Evolutionary conservation across 2,113 vertebrate genomes (phyloP), one percentile per base, ranked within the genome.

Genomic region (Scomber colias): DNA sequence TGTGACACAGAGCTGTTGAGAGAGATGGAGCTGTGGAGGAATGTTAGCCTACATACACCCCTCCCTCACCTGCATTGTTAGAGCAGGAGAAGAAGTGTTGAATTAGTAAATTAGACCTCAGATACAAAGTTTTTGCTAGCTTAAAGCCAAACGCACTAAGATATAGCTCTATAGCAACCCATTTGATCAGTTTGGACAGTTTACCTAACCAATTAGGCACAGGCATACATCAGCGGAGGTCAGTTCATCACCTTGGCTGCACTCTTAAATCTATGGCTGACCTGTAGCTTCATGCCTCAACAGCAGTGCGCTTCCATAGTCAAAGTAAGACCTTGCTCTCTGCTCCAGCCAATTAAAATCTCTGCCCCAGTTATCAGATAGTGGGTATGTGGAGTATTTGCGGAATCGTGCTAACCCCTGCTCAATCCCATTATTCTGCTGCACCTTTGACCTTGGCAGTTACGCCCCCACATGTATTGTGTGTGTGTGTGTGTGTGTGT

Each of bases 341-440:
- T 44, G 16, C 63, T 82, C 21, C 7, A 12, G 60, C 87, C 66
- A 87, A 90, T 89, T 84, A 86, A 76, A 85, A 75, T 60, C 69
- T 71, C 40, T 71, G 54, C 56, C 46, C 57, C 77, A 65, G 57
- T 84, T 79, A 85, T 75, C 59, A 66, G 62, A 76, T 63, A 21
- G 17, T 19, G 60, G 62, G 64, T 48, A 77, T 89, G 82, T 71
- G 40, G 48, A 82, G 74, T 68, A 81, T 84, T 74, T 85, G 60
- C 65, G 56, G 31, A 73, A 81, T 56, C 15, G 57, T 24, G 30
- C n/a, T 84, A 45, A 83, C 85, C 76, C 67, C 66, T 65, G 3
- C 68, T 46, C 21, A 46, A 53, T 16, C 62, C 54, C 51, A 64
- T 81, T 88, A 78, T 84, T 84, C 79, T 63, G 21, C 54, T 62